Conservation (phyloP, 30 jellyfish, hydroid and myxozoan genomes). For the Pseudorhiza aurosa region DNA sequence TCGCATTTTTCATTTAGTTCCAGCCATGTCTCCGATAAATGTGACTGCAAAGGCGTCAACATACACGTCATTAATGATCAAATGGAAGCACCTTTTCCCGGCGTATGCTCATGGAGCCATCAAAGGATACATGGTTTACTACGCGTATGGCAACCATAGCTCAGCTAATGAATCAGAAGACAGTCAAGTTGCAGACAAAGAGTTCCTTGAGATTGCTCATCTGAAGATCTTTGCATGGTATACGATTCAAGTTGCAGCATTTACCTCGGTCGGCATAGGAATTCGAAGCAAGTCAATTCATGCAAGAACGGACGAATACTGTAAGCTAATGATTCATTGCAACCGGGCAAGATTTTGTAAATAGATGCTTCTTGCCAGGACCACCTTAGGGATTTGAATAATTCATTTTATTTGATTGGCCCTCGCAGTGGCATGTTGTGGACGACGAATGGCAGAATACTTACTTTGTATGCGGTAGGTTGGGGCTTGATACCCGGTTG, state of each 20-base stretch:
- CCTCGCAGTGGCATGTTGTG: too few species aligned
- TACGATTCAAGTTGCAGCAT: conserved; percentile 58
- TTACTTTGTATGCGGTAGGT: too few species aligned
- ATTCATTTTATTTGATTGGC: too few species aligned
- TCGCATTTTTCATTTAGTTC: too few species aligned
- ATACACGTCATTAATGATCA: conserved; percentile 31
- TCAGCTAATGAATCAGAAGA: conserved; percentile 19
- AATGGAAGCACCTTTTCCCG: conserved; percentile 57
- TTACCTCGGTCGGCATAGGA: conserved; percentile 41
- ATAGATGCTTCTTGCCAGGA: too few species aligned
- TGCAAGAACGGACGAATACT: conserved; percentile 53
- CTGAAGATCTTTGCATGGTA: conserved; percentile 52
- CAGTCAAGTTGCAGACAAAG: conserved; percentile 30
- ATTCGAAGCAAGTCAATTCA: conserved; percentile 21
- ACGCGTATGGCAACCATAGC: conserved; percentile 58
- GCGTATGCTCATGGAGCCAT: conserved; percentile 69
- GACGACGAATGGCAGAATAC: too few species aligned
- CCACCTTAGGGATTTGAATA: too few species aligned
- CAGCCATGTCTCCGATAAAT: conserved; percentile 62
- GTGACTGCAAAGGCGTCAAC: conserved; percentile 29
- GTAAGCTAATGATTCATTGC: conserved; percentile 3
- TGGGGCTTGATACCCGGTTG: too few species aligned
- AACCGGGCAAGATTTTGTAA: too few species aligned
- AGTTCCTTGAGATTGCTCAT: conserved; percentile 19
- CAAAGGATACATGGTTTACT: conserved; percentile 38